phyloP scores from a whole-genome alignment of 2,113 vertebrate genomes.

The Pygoscelis adeliae region DNA sequence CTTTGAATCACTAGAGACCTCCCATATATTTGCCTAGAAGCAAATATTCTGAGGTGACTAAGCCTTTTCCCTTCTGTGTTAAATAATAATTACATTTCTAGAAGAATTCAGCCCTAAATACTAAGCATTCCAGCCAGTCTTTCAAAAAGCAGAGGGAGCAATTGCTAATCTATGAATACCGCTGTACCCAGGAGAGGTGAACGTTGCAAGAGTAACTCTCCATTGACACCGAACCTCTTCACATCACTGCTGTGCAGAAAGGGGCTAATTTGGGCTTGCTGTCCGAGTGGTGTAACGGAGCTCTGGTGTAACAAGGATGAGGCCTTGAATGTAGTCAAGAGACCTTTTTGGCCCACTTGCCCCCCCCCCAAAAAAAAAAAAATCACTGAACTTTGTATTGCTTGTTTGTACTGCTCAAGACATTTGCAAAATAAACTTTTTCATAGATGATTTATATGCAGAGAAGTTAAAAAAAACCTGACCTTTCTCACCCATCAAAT shows the following conservation, averaged over 20 bases:
- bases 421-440: constrained; percentile 41
- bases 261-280: neutral
- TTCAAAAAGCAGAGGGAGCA: neutral
- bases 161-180: neutral
- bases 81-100: neutral
- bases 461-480: constrained; percentile 57
- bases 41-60: neutral
- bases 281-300: rapidly evolving
- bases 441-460: constrained; percentile 45
- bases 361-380: neutral
- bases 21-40: constrained; percentile 3
- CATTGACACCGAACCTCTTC: neutral
- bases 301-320: neutral
- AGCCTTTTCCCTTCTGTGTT: neutral
- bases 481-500: constrained; percentile 62
- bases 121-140: neutral
- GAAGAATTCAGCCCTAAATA: neutral
- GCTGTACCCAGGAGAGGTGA: neutral
- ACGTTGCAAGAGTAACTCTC: neutral
- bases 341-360: neutral
- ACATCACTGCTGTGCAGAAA: neutral
- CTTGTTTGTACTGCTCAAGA: constrained; percentile 44
- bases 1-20: neutral
- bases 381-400: constrained; percentile 42
- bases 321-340: neutral